A percentile compares a stretch with the other conserved stretches of the same genome.
These are phyloP conservation scores for Caloenas nicobarica DNA, from an alignment of 2,113 vertebrate genomes.

Conservation along the genomic window DNA sequence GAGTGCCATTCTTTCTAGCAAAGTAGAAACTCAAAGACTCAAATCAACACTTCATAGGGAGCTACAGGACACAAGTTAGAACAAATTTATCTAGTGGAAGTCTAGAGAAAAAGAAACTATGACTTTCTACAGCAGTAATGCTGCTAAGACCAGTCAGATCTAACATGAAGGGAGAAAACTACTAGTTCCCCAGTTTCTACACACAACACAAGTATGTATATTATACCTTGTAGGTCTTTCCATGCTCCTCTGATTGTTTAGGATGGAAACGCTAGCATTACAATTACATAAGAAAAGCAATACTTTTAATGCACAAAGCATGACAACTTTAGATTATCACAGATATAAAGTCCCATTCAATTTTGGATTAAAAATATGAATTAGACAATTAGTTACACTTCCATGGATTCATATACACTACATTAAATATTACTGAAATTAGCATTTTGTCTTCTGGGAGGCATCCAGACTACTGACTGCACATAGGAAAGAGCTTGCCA, in stretches of 20 bases:
- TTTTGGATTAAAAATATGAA: constrained; percentile 44
- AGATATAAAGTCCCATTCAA: constrained; percentile 26
- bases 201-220: constrained; percentile 70
- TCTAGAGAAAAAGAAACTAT: constrained; percentile 34
- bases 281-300: constrained; percentile 68
- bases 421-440: constrained; percentile 30
- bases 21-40: constrained; percentile 10
- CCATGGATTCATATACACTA: constrained; percentile 23
- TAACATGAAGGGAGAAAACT: constrained; percentile 61
- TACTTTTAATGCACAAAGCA: constrained; percentile 71
- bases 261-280: constrained; percentile 78
- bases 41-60: constrained; percentile 32
- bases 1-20: constrained; percentile 23
- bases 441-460: background rate
- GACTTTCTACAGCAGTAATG: constrained; percentile 26
- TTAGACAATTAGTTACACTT: constrained; percentile 49
- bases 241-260: constrained; percentile 79
- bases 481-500: background rate
- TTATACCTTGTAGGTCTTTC: constrained; percentile 80
- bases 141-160: constrained; percentile 45
- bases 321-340: constrained; percentile 48
- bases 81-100: constrained; percentile 38
- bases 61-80: constrained; percentile 34
- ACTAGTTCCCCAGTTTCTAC: constrained; percentile 72
- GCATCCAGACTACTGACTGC: constrained; percentile 7